Evolutionary conservation across 2,888 invertebrate species (phyloP).

Genomic region (Aphidius colemani): DNA sequence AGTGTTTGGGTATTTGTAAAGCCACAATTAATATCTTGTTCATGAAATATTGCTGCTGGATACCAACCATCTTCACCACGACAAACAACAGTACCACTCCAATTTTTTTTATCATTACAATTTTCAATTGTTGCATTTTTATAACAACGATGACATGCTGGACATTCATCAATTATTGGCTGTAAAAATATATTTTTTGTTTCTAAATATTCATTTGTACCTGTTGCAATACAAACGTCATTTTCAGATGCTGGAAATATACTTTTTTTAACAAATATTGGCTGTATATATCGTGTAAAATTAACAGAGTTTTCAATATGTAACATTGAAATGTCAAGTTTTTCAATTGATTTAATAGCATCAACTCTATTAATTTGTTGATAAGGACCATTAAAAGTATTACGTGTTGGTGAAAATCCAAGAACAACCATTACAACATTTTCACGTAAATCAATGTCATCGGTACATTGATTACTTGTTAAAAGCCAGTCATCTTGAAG

Average conservation of each 20-base stretch:
- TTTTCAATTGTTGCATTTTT: constrained; percentile 50
- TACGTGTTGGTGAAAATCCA: constrained; percentile 70
- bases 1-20: constrained; percentile 60
- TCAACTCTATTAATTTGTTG: constrained; percentile 73
- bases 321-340: constrained; percentile 68
- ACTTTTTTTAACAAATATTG: constrained; percentile 63
- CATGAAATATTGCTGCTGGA: constrained; percentile 71
- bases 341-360: constrained; percentile 63
- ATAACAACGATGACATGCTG: constrained; percentile 65
- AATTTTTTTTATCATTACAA: constrained; percentile 56
- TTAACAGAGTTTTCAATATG: constrained; percentile 66
- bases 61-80: constrained; percentile 72
- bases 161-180: constrained; percentile 63
- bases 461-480: constrained; percentile 62
- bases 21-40: constrained; percentile 63
- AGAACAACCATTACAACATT: constrained; percentile 69
- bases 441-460: constrained; percentile 56
- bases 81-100: constrained; percentile 75
- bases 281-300: constrained; percentile 70
- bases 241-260: constrained; percentile 47
- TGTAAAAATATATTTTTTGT: constrained; percentile 63
- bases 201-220: constrained; percentile 63
- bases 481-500: constrained; percentile 72
- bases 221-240: constrained; percentile 68
- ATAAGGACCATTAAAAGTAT: constrained; percentile 67